These are phyloP conservation scores for Colletes collaris DNA, from an alignment of 2,888 invertebrate genomes.

Conservation along the genomic window DNA sequence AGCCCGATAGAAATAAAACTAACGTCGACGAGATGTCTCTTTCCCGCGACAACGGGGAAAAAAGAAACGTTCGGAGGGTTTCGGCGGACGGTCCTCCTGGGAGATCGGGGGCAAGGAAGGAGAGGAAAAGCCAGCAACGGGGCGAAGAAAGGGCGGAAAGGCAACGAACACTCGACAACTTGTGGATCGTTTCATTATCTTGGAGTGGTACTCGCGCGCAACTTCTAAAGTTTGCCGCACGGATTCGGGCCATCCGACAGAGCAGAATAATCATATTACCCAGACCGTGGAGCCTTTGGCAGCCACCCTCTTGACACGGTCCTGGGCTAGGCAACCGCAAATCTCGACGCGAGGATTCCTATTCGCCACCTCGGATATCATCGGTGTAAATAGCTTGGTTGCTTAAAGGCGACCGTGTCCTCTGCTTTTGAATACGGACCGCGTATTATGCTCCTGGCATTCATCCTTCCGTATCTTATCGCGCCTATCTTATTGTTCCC, in stretches of 20 bases:
- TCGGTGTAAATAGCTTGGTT: slow-evolving; percentile 59
- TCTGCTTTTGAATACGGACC: slow-evolving; percentile 38
- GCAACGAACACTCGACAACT: slow-evolving; percentile 74
- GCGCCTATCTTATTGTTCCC: slow-evolving; percentile 37
- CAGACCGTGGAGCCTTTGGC: slow-evolving; percentile 70
- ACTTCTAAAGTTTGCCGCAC: slow-evolving; percentile 76
- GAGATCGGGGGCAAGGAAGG: background rate
- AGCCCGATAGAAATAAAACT: slow-evolving; percentile 10
- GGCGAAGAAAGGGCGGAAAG: slow-evolving; percentile 36
- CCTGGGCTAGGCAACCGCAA: slow-evolving; percentile 48
- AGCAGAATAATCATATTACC: slow-evolving; percentile 73
- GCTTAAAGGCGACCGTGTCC: slow-evolving; percentile 31
- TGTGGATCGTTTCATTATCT: slow-evolving; percentile 81
- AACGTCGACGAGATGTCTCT: background rate
- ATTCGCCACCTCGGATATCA: slow-evolving; percentile 60
- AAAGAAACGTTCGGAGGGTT: background rate
- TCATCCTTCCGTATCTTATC: slow-evolving; percentile 38
- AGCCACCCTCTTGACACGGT: slow-evolving; percentile 65
- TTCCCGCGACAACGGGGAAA: background rate
- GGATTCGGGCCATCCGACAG: slow-evolving; percentile 72
- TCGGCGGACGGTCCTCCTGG: background rate
- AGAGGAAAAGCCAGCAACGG: slow-evolving; percentile 5
- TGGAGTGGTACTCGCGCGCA: slow-evolving; percentile 75
- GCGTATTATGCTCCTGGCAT: slow-evolving; percentile 40
- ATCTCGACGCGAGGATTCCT: slow-evolving; percentile 61